Evolutionary conservation across 2,797 vertebrate species (phyloP).

Genomic region (Sphenopsis melanotis): DNA sequence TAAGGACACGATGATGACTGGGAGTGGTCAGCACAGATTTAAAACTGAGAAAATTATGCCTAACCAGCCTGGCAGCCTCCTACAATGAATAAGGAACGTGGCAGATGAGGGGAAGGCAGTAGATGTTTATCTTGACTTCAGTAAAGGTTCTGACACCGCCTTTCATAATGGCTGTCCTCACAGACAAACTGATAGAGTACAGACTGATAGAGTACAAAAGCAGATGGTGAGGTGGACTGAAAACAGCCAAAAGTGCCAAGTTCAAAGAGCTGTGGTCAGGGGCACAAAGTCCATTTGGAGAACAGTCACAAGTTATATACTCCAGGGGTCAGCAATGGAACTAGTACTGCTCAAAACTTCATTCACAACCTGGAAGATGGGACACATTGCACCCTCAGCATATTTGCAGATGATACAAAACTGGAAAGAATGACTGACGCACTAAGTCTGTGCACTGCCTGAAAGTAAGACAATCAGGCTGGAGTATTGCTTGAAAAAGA

Average conservation of each 20-base stretch:
- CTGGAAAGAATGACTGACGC: neutral
- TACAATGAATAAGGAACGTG: neutral
- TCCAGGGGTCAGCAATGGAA: neutral
- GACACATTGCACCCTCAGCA: neutral
- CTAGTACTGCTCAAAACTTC: neutral
- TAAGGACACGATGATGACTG: neutral
- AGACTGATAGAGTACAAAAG: neutral
- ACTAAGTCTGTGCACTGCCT: neutral
- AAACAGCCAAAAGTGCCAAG: neutral
- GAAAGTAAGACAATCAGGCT: neutral
- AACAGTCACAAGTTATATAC: neutral
- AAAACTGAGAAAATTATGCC: neutral
- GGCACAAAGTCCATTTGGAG: neutral
- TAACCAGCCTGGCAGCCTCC: neutral
- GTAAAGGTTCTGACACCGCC: neutral
- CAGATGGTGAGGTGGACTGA: neutral
- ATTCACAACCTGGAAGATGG: neutral
- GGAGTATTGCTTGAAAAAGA: neutral
- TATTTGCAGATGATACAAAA: neutral
- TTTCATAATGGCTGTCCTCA: neutral
- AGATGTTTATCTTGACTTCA: neutral
- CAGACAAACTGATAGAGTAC: neutral
- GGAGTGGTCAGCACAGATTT: neutral
- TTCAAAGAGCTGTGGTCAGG: neutral
- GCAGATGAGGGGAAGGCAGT: neutral